Base-by-base conservation (phyloP, 1,140 invertebrate species). In the Drepana arcuata region DNA sequence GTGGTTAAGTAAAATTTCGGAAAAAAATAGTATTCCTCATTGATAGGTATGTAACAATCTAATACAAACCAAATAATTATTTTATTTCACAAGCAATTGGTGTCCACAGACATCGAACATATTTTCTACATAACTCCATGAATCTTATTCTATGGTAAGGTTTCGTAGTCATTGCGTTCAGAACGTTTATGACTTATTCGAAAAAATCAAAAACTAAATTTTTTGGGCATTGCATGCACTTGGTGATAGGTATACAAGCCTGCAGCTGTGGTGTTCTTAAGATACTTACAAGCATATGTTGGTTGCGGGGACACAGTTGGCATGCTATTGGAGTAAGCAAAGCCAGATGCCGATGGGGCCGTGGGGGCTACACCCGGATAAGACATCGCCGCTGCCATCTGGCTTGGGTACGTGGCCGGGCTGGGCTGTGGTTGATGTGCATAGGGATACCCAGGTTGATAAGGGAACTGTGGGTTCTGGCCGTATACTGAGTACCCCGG, bases 311-410 rank as follows among this genome's bases (percentile, higher is more conserved):
- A 35, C 4, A 55, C 48, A 16, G 36, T 47, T 14, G 65, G 65
- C 32, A 39, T 52, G 5, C 64, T 55, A 27, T 49, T 51, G n/a
- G 6, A 26, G 7, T 60, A 61, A 3, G 38, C 61, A 43, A 49
- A 66, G 12, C 33, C 29, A 24, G 48, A 44, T 7, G 66, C 64
- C 12, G 53, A 45, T 25, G 41, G 32, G n/a, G 35, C 35, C 24
- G 41, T 45, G 0, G 60, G 52, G 9, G 29, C 31, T 2, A 54
- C 43, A 18, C 41, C 39, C 5, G 67, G 62, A 14, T 77, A 77
- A 2, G 67, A 67, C 65, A 77, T 67, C 1, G 67, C 59, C 63
- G 69, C 7, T 41, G 42, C 15, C 30, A 16, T 16, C 15, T 34
- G 7, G 33, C 32, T 16, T 36, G 43, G n/a, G n/a, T n/a, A n/a